Percentiles rank a stretch among this genome's conserved stretches.
Evolutionary conservation across 2,113 vertebrate genomes (phyloP).

Genomic region (Hypanus sabinus): DNA sequence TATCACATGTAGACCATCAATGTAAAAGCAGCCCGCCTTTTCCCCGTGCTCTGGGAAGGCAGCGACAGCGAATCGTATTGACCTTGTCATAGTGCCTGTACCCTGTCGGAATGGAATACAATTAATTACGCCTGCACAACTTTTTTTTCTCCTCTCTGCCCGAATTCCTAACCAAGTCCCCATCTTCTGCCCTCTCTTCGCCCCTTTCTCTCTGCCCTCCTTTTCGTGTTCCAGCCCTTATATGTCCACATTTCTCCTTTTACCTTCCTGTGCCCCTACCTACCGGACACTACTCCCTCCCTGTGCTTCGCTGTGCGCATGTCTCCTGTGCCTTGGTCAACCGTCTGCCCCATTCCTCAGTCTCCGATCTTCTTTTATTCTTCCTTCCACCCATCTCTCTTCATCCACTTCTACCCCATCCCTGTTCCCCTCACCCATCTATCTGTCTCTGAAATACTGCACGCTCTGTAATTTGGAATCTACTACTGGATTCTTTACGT

Average conservation of each 20-base stretch:
- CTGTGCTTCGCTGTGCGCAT: neutral
- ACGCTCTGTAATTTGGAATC: neutral
- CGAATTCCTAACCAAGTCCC: constrained; percentile 42
- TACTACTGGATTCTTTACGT: no score
- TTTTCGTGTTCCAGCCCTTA: no score
- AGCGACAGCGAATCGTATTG: neutral
- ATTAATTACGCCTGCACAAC: neutral
- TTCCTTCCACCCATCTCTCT: constrained; percentile 36
- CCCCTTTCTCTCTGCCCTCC: neutral
- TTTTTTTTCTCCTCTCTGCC: constrained; percentile 47
- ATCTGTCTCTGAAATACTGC: no score
- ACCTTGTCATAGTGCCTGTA: neutral
- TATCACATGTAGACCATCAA: constrained; percentile 70
- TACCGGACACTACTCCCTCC: no score
- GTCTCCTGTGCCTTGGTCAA: constrained; percentile 35
- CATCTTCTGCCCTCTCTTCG: constrained; percentile 54
- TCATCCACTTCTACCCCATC: constrained; percentile 54
- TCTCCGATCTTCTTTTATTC: constrained; percentile 34
- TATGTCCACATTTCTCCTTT: neutral
- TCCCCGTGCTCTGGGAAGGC: neutral
- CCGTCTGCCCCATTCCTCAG: constrained; percentile 35
- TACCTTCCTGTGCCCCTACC: no score
- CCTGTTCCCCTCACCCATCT: constrained; percentile 43
- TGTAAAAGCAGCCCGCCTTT: neutral
- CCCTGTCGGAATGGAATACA: neutral